phyloP scores from a whole-genome alignment of 1,140 invertebrate species.

The Anoplophora glabripennis region DNA sequence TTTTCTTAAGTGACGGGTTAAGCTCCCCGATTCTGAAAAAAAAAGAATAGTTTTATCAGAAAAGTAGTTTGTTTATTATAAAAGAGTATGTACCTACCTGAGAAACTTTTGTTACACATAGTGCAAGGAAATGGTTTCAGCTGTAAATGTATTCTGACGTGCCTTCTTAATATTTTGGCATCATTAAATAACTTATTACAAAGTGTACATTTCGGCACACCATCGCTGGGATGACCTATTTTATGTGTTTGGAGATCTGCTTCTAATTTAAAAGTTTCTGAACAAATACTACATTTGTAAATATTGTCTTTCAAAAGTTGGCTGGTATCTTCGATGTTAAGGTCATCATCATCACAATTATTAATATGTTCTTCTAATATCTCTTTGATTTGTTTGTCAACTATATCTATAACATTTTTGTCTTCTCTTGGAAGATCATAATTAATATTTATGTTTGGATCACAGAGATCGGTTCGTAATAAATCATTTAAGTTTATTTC shows the following conservation, averaged over 20 bases:
- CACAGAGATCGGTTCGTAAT: constrained; percentile 17
- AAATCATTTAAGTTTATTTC: constrained; percentile 13
- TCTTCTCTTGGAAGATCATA: constrained; percentile 11
- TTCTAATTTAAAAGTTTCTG: constrained; percentile 10
- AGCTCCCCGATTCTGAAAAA: constrained; percentile 54
- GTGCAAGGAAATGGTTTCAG: constrained; percentile 41
- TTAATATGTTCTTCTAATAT: neutral
- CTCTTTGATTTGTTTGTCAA: neutral
- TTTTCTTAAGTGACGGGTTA: constrained; percentile 47
- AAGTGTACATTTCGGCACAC: constrained; percentile 26
- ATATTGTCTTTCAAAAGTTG: constrained; percentile 1
- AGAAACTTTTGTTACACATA: constrained; percentile 50
- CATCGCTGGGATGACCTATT: constrained; percentile 29
- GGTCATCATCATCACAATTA: neutral
- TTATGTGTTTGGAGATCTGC: constrained; percentile 30
- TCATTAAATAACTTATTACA: constrained; percentile 31
- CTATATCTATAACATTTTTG: constrained; percentile 5
- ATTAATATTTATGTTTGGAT: constrained; percentile 15
- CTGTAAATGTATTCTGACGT: constrained; percentile 34
- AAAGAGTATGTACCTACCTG: too few species aligned
- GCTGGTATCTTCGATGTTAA: neutral
- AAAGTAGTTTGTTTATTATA: too few species aligned
- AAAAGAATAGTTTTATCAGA: too few species aligned
- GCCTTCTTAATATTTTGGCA: constrained; percentile 32
- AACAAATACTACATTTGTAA: constrained; percentile 9